A percentile compares a stretch with the other conserved stretches of the same genome.
Conservation (phyloP, 2,797 vertebrate genomes). For the Pampus argenteus region DNA sequence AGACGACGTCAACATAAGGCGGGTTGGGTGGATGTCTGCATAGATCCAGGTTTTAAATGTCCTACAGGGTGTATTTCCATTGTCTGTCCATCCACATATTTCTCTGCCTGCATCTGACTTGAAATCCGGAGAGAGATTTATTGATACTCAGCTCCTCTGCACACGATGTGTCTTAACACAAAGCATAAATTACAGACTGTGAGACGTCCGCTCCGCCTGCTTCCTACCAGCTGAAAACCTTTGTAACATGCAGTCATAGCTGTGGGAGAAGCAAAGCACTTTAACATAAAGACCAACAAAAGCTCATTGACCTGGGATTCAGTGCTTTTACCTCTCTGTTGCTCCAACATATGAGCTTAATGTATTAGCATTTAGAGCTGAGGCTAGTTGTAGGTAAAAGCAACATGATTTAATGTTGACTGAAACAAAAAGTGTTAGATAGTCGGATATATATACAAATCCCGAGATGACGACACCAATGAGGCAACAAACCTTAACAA, state of each 20-base stretch:
- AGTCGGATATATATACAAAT: no score
- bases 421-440: no score
- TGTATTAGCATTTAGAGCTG: no score
- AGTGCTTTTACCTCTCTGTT: no score
- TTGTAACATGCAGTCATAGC: not conserved
- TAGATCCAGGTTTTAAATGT: no score
- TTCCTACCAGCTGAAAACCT: constrained; percentile 26
- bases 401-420: no score
- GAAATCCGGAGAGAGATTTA: not conserved
- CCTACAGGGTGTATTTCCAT: not conserved
- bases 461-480: no score
- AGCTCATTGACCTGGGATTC: not conserved
- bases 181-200: constrained; percentile 22
- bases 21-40: no score
- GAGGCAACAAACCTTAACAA: no score
- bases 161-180: not conserved
- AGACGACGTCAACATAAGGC: no score
- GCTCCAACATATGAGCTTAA: not conserved
- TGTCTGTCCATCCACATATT: accelerated
- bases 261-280: not conserved
- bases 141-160: constrained; percentile 15
- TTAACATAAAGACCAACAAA: not conserved
- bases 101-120: constrained; percentile 7
- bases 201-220: constrained; percentile 28
- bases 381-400: no score